Percentiles rank a stretch among this genome's conserved stretches.
These are phyloP conservation scores for Cathartes aura DNA, from an alignment of 2,113 vertebrate genomes.

Conservation along the genomic window DNA sequence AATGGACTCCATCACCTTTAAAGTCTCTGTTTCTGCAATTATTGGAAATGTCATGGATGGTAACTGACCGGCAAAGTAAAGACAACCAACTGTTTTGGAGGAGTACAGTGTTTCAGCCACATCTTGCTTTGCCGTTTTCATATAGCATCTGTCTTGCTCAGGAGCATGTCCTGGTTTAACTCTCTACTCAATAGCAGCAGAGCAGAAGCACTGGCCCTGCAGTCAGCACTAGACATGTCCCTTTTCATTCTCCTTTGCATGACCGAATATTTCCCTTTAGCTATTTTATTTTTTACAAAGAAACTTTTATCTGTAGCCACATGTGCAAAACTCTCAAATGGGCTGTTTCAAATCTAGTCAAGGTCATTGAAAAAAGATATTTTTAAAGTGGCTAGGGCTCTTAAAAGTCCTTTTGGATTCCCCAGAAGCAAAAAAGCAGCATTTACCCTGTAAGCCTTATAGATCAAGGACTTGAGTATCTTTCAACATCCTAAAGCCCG, in stretches of 20 bases:
- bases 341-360: constrained; percentile 65
- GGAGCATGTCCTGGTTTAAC: constrained; percentile 46
- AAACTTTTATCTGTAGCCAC: constrained; percentile 57
- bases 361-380: constrained; percentile 64
- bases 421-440: constrained; percentile 63
- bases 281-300: constrained; percentile 47
- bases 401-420: constrained; percentile 67
- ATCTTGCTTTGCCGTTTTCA: constrained; percentile 11
- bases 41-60: constrained; percentile 48
- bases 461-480: constrained; percentile 57
- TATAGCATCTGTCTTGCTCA: not conserved
- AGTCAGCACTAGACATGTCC: not conserved
- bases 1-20: constrained; percentile 29
- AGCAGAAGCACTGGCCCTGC: not conserved
- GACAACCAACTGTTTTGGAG: constrained; percentile 27
- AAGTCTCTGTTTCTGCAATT: constrained; percentile 50
- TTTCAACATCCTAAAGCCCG: constrained; percentile 48
- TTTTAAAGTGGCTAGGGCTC: constrained; percentile 52
- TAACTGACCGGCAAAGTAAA: constrained; percentile 13
- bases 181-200: not conserved
- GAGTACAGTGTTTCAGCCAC: not conserved
- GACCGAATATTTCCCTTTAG: not conserved
- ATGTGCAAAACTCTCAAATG: constrained; percentile 56
- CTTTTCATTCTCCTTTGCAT: constrained; percentile 22
- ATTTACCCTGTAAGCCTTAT: constrained; percentile 53